Percentiles rank a stretch among this genome's conserved stretches.
Conservation (phyloP, 2,888 invertebrate species). For the Papilio elwesi region DNA sequence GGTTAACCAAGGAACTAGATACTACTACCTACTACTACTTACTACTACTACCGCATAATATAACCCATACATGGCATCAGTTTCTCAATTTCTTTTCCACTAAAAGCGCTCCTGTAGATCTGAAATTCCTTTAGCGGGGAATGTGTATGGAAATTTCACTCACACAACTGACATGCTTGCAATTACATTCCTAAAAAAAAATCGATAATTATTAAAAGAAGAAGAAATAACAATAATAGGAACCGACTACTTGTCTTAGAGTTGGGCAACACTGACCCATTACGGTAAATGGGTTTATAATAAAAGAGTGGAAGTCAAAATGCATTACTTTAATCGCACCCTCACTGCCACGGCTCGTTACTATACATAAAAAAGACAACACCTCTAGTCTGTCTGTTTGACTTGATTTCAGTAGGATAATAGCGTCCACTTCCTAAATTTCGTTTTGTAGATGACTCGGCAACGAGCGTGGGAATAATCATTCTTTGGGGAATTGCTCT, state of each 20-base stretch:
- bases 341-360: conserved; percentile 63
- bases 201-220: neutral
- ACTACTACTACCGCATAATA: no score
- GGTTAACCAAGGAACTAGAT: no score
- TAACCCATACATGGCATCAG: no score
- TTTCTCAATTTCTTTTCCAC: no score
- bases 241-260: conserved; percentile 34
- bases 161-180: no score
- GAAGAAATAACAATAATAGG: conserved; percentile 4
- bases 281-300: conserved; percentile 73
- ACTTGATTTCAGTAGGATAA: conserved; percentile 74
- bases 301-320: conserved; percentile 62
- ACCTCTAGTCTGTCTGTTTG: conserved; percentile 60
- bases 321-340: conserved; percentile 74
- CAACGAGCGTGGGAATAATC: conserved; percentile 74
- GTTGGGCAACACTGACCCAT: conserved; percentile 56
- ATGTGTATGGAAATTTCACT: no score
- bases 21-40: no score
- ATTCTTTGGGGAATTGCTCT: conserved; percentile 58
- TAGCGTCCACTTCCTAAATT: conserved; percentile 76
- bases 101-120: no score
- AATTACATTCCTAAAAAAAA: neutral
- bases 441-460: conserved; percentile 72
- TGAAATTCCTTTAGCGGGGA: no score
- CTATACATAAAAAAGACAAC: conserved; percentile 48